A percentile compares a stretch with the other conserved stretches of the same genome.
These are phyloP conservation scores for Oostethus manadensis DNA, from an alignment of 2,113 vertebrate species.

Conservation along the genomic window DNA sequence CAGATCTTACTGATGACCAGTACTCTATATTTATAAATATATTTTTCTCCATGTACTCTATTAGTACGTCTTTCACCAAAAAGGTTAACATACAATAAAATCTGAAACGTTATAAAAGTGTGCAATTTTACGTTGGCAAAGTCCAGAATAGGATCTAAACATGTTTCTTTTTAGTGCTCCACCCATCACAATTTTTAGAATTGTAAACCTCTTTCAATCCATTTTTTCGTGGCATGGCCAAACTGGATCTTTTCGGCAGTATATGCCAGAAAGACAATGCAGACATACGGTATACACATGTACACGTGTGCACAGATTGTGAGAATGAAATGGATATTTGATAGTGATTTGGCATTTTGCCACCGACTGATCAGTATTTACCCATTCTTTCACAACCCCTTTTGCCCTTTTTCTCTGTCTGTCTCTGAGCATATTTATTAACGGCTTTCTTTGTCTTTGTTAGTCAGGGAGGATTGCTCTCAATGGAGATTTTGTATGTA, in stretches of 20 bases:
- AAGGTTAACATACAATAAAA: no score
- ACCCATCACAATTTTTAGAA: no score
- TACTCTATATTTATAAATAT: no score
- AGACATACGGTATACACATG: neutral
- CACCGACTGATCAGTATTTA: conserved; percentile 47
- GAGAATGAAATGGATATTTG: conserved; percentile 46
- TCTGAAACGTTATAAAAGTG: no score
- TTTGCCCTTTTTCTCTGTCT: conserved; percentile 23
- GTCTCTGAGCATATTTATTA: conserved; percentile 63
- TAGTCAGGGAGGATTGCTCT: conserved; percentile 60
- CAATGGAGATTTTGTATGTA: conserved; percentile 67
- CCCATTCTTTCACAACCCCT: conserved; percentile 21
- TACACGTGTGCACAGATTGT: conserved; percentile 16
- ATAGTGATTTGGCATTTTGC: conserved; percentile 47
- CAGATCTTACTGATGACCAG: neutral
- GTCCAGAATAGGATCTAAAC: no score
- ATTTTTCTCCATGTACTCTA: no score
- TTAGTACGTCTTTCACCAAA: no score
- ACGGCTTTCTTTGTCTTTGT: conserved; percentile 70
- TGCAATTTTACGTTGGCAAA: no score
- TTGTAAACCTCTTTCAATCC: no score
- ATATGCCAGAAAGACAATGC: neutral
- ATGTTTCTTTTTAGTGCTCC: no score
- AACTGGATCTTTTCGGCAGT: conserved; percentile 31
- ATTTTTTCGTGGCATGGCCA: conserved; percentile 8